Evolutionary conservation across 2,113 vertebrate species (phyloP), one percentile per base, ranked within the genome.

Genomic region (Otolemur garnettii): DNA sequence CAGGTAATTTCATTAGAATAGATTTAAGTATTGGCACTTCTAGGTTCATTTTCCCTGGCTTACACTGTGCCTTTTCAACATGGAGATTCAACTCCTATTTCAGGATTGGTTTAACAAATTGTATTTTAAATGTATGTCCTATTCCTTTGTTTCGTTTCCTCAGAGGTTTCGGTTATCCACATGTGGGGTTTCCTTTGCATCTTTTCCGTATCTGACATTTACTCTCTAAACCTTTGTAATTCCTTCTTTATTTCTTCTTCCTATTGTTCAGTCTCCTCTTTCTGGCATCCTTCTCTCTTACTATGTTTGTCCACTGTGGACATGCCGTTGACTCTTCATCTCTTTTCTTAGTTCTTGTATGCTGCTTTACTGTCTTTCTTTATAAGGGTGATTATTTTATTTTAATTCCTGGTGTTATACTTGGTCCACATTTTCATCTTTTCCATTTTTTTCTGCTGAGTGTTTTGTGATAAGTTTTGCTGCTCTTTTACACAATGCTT

Each of bases 1-100:
- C 30, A n/a, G 15, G 9, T 75, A 64, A 94, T 59, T 94, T 90
- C 45, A 88, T 90, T 88, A 57, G 72, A n/a, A 55, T 84, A 21
- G 53, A 42, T 80, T 55, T 88, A 72, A 24, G 19, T 38, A 75
- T 60, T 62, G 77, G 60, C 75, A 53, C 4, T 45, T 19, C 21
- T 4, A 10, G 45, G 26, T 35, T 33, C 4, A 6, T 60, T 92
- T 85, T 28, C 53, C 14, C 66, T 85, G n/a, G 28, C 77, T 45
- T 24, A 66, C 0, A 7, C 4, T 68, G 35, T 57, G n/a, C 8
- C 45, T 66, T 83, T 72, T 88, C 53, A 66, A 22, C 5, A 3
- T 55, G 55, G n/a, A 35, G 45, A 64, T 18, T 82, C 55, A 62
- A 9, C 35, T 80, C 28, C 74, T 42, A 50, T 75, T 26, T 64